Conservation (phyloP, 2,797 vertebrate genomes). For the Leptatherina wallacei region DNA sequence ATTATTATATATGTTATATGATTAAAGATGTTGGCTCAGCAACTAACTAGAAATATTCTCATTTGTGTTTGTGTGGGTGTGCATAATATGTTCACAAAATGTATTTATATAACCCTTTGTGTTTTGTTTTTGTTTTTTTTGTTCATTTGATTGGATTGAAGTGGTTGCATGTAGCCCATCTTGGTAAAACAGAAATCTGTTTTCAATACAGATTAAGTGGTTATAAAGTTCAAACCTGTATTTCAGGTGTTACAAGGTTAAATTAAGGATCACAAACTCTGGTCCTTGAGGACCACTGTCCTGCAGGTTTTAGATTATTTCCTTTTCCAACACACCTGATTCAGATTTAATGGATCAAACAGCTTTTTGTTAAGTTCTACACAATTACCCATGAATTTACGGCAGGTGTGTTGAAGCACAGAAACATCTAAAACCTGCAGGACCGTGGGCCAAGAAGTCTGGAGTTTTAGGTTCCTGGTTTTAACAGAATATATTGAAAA, state of each 20-base stretch:
- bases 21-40: constrained; percentile 21
- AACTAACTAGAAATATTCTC: constrained; percentile 38
- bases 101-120: constrained; percentile 2
- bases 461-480: no score
- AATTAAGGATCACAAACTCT: neutral
- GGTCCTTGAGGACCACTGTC: neutral
- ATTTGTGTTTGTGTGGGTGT: constrained; percentile 25
- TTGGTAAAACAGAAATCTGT: no score
- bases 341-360: neutral
- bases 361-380: no score
- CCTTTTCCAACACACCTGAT: neutral
- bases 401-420: no score
- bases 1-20: constrained; percentile 3
- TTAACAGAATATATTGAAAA: no score
- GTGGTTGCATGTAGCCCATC: neutral
- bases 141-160: neutral
- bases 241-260: neutral
- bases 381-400: no score
- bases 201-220: neutral
- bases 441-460: no score
- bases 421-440: no score
- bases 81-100: constrained; percentile 21
- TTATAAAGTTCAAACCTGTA: neutral
- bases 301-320: neutral
- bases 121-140: neutral